Conservation (phyloP, 2,113 vertebrate species). For the Progne subis region DNA sequence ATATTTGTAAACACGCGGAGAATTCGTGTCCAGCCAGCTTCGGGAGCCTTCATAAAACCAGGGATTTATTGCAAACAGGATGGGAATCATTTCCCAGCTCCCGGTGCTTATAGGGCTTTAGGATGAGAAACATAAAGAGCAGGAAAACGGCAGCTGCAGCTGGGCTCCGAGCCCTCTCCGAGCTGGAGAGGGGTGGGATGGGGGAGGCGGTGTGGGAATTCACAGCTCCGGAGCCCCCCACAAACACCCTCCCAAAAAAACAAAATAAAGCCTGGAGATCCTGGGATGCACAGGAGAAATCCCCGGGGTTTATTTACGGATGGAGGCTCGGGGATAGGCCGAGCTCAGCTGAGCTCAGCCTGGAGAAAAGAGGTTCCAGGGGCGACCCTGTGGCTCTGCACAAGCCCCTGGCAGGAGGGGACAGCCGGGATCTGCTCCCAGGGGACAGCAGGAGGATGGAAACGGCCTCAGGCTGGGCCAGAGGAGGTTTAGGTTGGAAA, state of each 20-base stretch:
- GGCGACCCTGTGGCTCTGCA: neutral
- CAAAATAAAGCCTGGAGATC: neutral
- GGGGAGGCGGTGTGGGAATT: neutral
- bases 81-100: constrained; percentile 60
- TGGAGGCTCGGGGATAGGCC: neutral
- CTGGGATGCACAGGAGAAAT: neutral
- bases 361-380: neutral
- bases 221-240: neutral
- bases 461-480: rapidly evolving
- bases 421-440: neutral
- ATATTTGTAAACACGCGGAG: constrained; percentile 51
- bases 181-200: neutral
- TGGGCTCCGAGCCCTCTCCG: neutral
- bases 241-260: neutral
- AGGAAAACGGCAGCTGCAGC: constrained; percentile 36
- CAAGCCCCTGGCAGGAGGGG: neutral
- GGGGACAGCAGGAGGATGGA: neutral
- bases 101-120: neutral
- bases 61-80: constrained; percentile 59
- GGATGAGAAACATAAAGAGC: neutral
- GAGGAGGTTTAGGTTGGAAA: neutral
- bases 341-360: neutral
- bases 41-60: constrained; percentile 9
- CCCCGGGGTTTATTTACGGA: rapidly evolving
- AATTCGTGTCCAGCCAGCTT: neutral